phyloP scores from a whole-genome alignment of 2,888 invertebrate species.

The Pseudoips prasinana region DNA sequence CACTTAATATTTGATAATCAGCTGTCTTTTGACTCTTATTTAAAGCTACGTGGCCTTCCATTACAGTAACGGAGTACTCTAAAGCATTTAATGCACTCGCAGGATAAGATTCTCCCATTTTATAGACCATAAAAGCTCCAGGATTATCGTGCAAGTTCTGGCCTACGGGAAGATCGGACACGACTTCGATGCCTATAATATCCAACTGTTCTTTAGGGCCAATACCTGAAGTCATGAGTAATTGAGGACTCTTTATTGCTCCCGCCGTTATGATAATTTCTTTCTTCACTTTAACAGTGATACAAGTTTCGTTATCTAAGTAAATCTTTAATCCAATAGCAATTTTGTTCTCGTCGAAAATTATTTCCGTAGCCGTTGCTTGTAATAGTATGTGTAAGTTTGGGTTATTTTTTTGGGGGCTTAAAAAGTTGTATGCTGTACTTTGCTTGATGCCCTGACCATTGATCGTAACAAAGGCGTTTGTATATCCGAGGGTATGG shows the following conservation, averaged over 20 bases:
- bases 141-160: constrained; percentile 68
- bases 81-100: constrained; percentile 34
- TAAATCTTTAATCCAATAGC: constrained; percentile 61
- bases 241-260: constrained; percentile 62
- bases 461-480: constrained; percentile 62
- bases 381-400: constrained; percentile 61
- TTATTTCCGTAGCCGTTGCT: constrained; percentile 65
- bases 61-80: constrained; percentile 33
- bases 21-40: constrained; percentile 74
- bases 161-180: constrained; percentile 65
- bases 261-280: constrained; percentile 73
- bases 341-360: constrained; percentile 66
- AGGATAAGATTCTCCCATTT: constrained; percentile 43
- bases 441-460: constrained; percentile 57
- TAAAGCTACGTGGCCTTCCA: constrained; percentile 70
- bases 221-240: constrained; percentile 72
- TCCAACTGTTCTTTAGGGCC: constrained; percentile 60
- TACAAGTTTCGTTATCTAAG: constrained; percentile 32
- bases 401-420: constrained; percentile 35
- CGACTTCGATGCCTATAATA: constrained; percentile 45
- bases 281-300: constrained; percentile 46
- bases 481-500: constrained; percentile 60
- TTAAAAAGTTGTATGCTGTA: constrained; percentile 70
- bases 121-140: constrained; percentile 34
- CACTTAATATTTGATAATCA: constrained; percentile 42